Conservation (phyloP, 2,797 vertebrate genomes). For the Helarctos malayanus region DNA sequence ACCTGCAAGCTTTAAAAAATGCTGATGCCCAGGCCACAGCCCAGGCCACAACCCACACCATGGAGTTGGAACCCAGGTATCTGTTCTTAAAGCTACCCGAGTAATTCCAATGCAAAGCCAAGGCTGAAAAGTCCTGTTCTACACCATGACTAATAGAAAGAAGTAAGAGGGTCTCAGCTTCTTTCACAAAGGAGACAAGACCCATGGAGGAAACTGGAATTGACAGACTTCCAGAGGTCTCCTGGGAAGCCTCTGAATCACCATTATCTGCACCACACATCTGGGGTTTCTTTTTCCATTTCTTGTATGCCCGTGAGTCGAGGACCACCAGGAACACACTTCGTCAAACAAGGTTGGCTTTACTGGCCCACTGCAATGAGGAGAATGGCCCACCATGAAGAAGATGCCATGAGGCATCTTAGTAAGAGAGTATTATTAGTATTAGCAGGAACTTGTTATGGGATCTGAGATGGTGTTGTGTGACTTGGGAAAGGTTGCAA, state of each 20-base stretch:
- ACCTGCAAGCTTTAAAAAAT: neutral
- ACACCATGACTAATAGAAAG: neutral
- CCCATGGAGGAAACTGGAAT: neutral
- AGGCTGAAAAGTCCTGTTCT: neutral
- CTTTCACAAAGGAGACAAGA: neutral
- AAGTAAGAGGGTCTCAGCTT: neutral
- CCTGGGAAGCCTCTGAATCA: neutral
- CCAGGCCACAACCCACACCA: neutral
- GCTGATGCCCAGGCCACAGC: neutral
- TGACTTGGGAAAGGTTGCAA: no score
- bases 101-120: neutral
- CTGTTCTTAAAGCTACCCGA: neutral
- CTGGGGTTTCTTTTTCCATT: neutral
- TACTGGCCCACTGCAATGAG: neutral
- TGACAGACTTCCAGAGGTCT: neutral
- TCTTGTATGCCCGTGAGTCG: neutral
- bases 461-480: neutral
- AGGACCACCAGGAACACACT: neutral
- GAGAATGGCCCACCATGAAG: neutral
- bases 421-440: neutral
- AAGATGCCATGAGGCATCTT: neutral
- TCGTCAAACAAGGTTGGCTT: neutral
- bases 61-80: neutral
- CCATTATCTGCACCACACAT: neutral
- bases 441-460: neutral